Conservation (phyloP, 2,113 vertebrate species). For the Dicerorhinus sumatrensis region DNA sequence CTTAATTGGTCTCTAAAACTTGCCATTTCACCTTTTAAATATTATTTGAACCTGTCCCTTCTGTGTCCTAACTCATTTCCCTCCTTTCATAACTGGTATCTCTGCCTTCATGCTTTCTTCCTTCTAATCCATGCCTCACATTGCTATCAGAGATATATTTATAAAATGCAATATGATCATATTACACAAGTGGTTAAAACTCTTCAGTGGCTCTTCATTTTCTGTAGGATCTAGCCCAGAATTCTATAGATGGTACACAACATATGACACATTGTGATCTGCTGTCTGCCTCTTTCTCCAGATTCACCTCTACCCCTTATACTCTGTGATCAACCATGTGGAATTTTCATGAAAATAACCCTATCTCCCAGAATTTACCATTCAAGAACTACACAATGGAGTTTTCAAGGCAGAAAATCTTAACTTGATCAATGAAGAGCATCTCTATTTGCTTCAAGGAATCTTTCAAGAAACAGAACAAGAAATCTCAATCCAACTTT, state of each 20-base stretch:
- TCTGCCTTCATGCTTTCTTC: not conserved
- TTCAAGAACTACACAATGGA: not conserved
- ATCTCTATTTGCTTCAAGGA: not conserved
- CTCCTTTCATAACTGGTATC: not conserved
- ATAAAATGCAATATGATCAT: not conserved
- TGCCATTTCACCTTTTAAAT: not conserved
- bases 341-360: constrained; percentile 31
- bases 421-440: not conserved
- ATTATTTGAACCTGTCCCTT: constrained; percentile 5
- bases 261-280: not conserved
- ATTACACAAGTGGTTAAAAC: not conserved
- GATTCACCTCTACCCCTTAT: not conserved
- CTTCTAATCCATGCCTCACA: not conserved
- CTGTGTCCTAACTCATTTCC: not conserved
- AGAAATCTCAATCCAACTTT: constrained; percentile 1
- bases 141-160: not conserved
- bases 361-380: not conserved
- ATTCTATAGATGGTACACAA: not conserved
- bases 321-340: not conserved
- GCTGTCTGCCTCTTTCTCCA: not conserved
- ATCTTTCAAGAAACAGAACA: not conserved
- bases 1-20: constrained; percentile 13
- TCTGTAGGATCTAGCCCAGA: not conserved
- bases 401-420: constrained; percentile 1
- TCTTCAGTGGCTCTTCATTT: not conserved